Evolutionary conservation across 2,888 invertebrate genomes (phyloP).

Genomic region (Tetrapedia diversipes): DNA sequence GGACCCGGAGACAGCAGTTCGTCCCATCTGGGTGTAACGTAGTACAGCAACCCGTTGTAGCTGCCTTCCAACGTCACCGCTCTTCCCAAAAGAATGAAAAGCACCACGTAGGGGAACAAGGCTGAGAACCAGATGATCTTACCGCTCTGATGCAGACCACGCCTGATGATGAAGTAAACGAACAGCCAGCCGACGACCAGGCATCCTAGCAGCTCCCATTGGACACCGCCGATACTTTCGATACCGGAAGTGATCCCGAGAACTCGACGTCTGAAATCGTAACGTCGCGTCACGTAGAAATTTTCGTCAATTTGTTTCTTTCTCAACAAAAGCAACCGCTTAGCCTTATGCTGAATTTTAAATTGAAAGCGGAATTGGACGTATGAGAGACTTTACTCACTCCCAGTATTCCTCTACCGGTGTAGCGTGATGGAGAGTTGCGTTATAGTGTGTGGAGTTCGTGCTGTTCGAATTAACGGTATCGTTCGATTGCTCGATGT

Average conservation of each 20-base stretch:
- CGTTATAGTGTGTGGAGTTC: slow-evolving; percentile 48
- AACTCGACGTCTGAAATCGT: slow-evolving; percentile 85
- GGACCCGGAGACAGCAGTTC: slow-evolving; percentile 84
- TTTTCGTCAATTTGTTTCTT: not conserved
- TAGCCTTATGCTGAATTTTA: too few relatives aligned
- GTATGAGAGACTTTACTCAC: slow-evolving; percentile 81
- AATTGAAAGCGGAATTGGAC: too few relatives aligned
- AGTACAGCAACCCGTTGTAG: slow-evolving; percentile 86
- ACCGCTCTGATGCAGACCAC: slow-evolving; percentile 90
- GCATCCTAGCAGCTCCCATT: slow-evolving; percentile 88
- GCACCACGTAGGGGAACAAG: slow-evolving; percentile 89
- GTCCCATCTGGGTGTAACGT: slow-evolving; percentile 87
- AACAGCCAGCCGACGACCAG: slow-evolving; percentile 87
- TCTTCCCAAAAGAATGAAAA: slow-evolving; percentile 87
- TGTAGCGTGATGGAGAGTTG: slow-evolving; percentile 78
- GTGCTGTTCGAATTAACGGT: slow-evolving; percentile 27
- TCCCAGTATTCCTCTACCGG: slow-evolving; percentile 86
- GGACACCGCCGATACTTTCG: slow-evolving; percentile 86
- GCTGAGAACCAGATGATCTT: slow-evolving; percentile 92
- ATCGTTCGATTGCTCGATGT: not conserved
- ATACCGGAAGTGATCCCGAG: slow-evolving; percentile 86
- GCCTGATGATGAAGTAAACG: slow-evolving; percentile 89
- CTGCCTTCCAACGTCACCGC: slow-evolving; percentile 89
- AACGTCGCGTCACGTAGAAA: slow-evolving; percentile 14
- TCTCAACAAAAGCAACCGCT: too few relatives aligned